Evolutionary conservation across 2,797 vertebrate species (phyloP).

Genomic region (Darevskia mixta): DNA sequence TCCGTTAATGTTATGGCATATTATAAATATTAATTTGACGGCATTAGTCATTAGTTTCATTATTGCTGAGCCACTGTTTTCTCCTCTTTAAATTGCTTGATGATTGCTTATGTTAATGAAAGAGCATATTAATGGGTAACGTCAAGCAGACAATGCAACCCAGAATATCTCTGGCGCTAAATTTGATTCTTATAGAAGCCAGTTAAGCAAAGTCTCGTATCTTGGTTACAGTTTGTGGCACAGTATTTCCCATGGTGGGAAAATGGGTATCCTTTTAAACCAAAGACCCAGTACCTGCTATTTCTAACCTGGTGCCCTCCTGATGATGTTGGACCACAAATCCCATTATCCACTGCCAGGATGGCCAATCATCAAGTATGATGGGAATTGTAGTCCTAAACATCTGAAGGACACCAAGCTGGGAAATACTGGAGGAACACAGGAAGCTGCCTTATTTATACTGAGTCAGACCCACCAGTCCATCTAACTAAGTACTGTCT

Average conservation of each 20-base stretch:
- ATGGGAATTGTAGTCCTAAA: neutral
- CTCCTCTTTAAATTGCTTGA: slow-evolving; percentile 62
- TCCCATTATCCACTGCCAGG: no score
- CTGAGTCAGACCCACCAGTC: no score
- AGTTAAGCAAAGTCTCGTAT: neutral
- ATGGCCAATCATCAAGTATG: no score
- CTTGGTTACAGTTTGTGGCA: neutral
- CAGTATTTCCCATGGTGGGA: neutral
- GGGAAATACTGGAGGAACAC: neutral
- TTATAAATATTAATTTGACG: slow-evolving; percentile 74
- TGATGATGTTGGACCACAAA: no score
- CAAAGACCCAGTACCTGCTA: neutral
- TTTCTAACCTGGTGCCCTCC: neutral
- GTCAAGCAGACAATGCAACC: slow-evolving; percentile 19
- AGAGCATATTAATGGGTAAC: slow-evolving; percentile 23
- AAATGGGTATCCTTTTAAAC: neutral
- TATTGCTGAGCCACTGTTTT: slow-evolving; percentile 68
- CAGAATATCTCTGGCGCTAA: slow-evolving; percentile 31
- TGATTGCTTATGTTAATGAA: slow-evolving; percentile 69
- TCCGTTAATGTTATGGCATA: slow-evolving; percentile 66
- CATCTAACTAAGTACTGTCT: no score
- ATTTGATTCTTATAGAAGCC: slow-evolving; percentile 27
- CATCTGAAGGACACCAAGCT: neutral
- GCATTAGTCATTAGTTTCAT: slow-evolving; percentile 70
- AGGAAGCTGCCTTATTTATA: no score